Conservation (phyloP, 2,888 invertebrate genomes). For the Heliconius ethilla region DNA sequence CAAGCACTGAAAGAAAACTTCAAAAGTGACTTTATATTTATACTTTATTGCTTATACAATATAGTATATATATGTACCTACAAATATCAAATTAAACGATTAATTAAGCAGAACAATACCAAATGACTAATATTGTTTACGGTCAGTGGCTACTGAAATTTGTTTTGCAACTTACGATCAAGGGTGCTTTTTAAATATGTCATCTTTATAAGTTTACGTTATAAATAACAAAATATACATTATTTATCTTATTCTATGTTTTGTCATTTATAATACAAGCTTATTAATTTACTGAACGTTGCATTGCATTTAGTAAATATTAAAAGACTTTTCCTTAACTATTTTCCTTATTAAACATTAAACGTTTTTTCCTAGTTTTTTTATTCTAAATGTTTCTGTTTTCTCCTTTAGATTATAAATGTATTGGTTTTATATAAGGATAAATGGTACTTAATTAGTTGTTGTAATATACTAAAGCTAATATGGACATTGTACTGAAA, state of each 20-base stretch:
- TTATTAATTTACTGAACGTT: not conserved
- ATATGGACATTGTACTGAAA: slow-evolving; percentile 77
- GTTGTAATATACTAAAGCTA: not conserved
- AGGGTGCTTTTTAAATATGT: not conserved
- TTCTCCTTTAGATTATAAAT: not conserved
- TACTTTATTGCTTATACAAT: not conserved
- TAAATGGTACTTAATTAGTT: not conserved
- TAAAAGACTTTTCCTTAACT: not conserved
- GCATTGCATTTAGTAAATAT: not conserved
- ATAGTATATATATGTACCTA: not conserved
- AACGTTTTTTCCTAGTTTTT: not conserved
- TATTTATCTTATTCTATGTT: not conserved
- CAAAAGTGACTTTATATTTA: not conserved
- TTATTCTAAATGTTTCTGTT: not conserved
- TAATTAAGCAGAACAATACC: not conserved
- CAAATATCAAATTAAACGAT: not conserved
- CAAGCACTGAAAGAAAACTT: not conserved
- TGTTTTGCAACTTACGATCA: not conserved
- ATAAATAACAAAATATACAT: not conserved
- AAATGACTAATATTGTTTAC: not conserved
- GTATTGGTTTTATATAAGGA: not conserved
- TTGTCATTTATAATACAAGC: not conserved
- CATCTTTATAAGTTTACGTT: not conserved
- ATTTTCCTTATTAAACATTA: slow-evolving; percentile 14
- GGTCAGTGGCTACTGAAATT: not conserved